These are phyloP conservation scores for Saxidomus purpurata DNA, from an alignment of 1,140 invertebrate genomes.

Conservation along the genomic window DNA sequence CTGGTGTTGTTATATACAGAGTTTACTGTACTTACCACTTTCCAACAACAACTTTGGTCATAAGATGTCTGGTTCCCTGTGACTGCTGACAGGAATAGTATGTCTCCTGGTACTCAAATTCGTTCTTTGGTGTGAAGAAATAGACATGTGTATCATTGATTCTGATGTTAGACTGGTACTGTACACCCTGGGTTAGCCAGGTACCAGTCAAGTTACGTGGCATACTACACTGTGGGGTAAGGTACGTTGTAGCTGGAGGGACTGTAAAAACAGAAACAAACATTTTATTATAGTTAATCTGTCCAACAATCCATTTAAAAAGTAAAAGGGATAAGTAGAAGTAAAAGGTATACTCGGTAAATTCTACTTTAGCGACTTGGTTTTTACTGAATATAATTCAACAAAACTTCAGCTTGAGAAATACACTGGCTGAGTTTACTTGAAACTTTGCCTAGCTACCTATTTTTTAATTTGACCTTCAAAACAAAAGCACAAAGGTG, in stretches of 20 bases:
- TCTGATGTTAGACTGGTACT: slow-evolving; percentile 93
- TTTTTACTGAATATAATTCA: no score
- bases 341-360: no score
- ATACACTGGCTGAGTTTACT: no score
- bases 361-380: no score
- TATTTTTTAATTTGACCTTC: no score
- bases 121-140: slow-evolving; percentile 96
- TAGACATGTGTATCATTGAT: slow-evolving; percentile 98
- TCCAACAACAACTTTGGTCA: slow-evolving; percentile 98
- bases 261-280: slow-evolving; percentile 66
- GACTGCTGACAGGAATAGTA: slow-evolving; percentile 97
- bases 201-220: slow-evolving; percentile 97
- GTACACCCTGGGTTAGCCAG: slow-evolving; percentile 97
- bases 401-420: no score
- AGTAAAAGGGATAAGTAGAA: no score
- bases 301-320: background rate
- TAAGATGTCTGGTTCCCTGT: slow-evolving; percentile 95
- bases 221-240: slow-evolving; percentile 95
- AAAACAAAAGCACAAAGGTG: no score
- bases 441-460: no score
- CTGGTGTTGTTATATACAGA: no score
- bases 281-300: background rate
- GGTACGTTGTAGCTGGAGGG: slow-evolving; percentile 83
- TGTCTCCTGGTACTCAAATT: slow-evolving; percentile 91
- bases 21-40: slow-evolving; percentile 95